A percentile compares a stretch with the other conserved stretches of the same genome.
phyloP scores from a whole-genome alignment of 2,113 vertebrate species.

The Saguinus imperator region DNA sequence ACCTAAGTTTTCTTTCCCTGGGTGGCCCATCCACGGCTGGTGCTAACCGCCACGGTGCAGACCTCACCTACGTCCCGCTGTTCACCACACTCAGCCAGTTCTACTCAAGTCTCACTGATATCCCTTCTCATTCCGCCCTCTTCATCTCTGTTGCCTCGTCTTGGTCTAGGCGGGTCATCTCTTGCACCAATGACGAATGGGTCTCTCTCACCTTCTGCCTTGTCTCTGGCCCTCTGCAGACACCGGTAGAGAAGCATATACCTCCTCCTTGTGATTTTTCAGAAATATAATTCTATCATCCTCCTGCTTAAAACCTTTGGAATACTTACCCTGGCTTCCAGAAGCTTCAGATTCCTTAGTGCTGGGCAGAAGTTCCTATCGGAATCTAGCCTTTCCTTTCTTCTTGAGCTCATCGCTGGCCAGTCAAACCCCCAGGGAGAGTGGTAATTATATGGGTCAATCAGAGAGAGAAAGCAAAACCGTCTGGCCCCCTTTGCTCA shows the following conservation, averaged over 20 bases:
- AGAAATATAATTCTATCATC: background rate
- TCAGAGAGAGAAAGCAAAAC: background rate
- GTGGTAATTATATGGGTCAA: background rate
- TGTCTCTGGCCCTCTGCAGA: background rate
- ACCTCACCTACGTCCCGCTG: no score
- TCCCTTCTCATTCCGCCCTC: background rate
- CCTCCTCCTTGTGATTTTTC: background rate
- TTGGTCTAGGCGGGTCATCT: background rate
- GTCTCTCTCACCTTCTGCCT: background rate
- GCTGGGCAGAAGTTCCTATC: background rate
- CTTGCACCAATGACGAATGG: background rate
- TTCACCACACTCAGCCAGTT: background rate
- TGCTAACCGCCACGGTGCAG: background rate
- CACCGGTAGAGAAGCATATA: background rate
- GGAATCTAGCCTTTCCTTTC: background rate
- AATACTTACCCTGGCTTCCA: background rate
- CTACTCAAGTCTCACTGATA: background rate
- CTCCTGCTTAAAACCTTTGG: background rate
- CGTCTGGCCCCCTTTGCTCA: background rate
- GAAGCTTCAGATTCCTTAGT: background rate
- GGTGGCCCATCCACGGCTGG: background rate
- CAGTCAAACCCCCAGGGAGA: background rate
- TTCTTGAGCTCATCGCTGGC: background rate
- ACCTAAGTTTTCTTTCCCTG: background rate
- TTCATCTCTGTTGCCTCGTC: fast-evolving